These are phyloP conservation scores for Ephialtes manifestator DNA, from an alignment of 2,888 invertebrate genomes.

Conservation along the genomic window DNA sequence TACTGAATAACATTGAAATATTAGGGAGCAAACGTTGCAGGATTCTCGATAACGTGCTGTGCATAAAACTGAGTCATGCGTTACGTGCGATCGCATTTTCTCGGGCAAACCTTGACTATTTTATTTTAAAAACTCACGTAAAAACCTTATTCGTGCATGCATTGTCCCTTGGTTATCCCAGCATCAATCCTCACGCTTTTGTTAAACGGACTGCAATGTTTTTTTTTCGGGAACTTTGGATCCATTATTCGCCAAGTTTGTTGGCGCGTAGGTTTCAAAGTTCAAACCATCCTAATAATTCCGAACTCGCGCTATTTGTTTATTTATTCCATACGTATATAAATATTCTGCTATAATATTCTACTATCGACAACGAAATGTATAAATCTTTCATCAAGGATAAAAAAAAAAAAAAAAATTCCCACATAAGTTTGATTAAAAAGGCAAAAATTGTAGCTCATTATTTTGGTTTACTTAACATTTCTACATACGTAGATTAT, in stretches of 20 bases:
- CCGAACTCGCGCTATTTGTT: too few species aligned
- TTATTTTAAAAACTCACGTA: slow-evolving; percentile 29
- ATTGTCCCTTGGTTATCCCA: slow-evolving; percentile 11
- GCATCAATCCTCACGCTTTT: slow-evolving; percentile 8
- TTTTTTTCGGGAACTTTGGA: slow-evolving; percentile 3
- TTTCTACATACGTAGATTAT: too few species aligned
- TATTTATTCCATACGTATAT: too few species aligned
- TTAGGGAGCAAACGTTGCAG: background rate
- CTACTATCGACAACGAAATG: too few species aligned
- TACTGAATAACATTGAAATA: background rate
- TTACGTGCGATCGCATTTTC: background rate
- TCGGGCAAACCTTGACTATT: background rate
- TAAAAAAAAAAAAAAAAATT: too few species aligned
- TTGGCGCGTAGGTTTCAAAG: slow-evolving; percentile 13
- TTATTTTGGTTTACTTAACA: too few species aligned
- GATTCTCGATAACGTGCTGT: slow-evolving; percentile 15
- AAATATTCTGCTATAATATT: too few species aligned
- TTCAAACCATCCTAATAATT: too few species aligned
- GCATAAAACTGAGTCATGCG: slow-evolving; percentile 35
- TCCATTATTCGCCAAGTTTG: slow-evolving; percentile 31
- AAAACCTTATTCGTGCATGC: slow-evolving; percentile 50
- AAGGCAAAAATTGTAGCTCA: too few species aligned
- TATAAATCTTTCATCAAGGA: too few species aligned
- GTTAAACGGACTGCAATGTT: slow-evolving; percentile 22
- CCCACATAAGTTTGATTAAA: too few species aligned